Evolutionary conservation across 2,113 vertebrate species (phyloP).

Genomic region (Chloebia gouldiae): DNA sequence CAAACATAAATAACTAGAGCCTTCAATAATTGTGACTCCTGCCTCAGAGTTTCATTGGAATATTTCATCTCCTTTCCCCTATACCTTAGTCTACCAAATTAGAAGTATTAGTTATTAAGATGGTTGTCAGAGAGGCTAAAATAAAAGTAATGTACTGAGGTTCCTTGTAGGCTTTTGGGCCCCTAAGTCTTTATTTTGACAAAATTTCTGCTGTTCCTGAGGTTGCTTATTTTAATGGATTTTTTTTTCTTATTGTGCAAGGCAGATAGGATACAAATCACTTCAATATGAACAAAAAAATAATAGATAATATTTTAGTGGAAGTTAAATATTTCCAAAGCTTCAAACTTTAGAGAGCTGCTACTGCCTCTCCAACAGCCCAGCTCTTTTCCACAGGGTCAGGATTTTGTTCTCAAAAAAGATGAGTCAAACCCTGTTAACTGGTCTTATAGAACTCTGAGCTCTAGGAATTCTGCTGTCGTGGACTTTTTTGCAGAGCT

Average conservation of each 20-base stretch:
- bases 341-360: background rate
- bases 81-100: background rate
- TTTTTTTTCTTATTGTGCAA: background rate
- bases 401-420: background rate
- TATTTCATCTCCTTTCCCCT: background rate
- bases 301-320: background rate
- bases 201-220: background rate
- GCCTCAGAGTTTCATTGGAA: background rate
- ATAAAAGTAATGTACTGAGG: background rate
- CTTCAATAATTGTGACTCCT: background rate
- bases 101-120: constrained; percentile 8
- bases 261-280: background rate
- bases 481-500: background rate
- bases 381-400: background rate
- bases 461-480: constrained; percentile 44
- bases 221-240: background rate
- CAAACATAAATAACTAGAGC: background rate
- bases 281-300: background rate
- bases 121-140: background rate
- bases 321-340: background rate
- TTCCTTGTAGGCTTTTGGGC: background rate
- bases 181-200: background rate
- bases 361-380: background rate
- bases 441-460: background rate
- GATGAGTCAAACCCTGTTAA: background rate